Evolutionary conservation across 2,888 invertebrate species (phyloP), one percentile per base, ranked within the genome.

Genomic region (Thymelicus acteon): DNA sequence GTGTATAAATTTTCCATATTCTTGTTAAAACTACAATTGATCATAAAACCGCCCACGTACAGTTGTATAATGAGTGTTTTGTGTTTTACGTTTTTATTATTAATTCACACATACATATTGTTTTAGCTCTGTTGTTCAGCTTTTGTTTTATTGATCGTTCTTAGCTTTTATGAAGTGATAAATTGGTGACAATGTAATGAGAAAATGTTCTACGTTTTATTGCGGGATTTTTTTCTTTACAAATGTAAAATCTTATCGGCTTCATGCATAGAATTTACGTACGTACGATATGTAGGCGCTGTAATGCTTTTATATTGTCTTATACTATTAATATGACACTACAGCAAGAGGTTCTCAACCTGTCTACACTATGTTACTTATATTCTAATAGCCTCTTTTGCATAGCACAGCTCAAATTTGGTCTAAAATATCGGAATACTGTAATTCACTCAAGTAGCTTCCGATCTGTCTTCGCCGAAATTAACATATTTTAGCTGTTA

Each of bases 11-110:
- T 58, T 70, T 64, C 64, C 70, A 60, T 65, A 70, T 70, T 70
- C 64, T 70, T 70, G 60, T 64, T 64, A 70, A 70, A 70, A 65
- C 64, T 70, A 70, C 70, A 70, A 70, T 70, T 52, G 64, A 70
- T 70, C 64, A 70, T 70, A 70, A 70, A 70, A 49, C 64, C 70
- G 60, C 70, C 70, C 19, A 70, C 69, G 12, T 64, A 5, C 24
- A 40, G 49, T 69, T 63, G 57, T 70, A 52, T 64, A 64, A 62
- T 24, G 68, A 69, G 39, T 63, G 49, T 37, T 52, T 47, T 48
- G 37, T 61, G 31, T 63, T 63, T 62, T 58, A 69, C 63, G 57
- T 48, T 48, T 70, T 64, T 70, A 64, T 68, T 61, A 68, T 70
- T 70, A 70, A 70, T 70, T 70, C 49, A 70, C 70, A 70, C 70